These are phyloP conservation scores for Trichacis sp. DNA, from an alignment of 2,888 invertebrate species.

Conservation along the genomic window DNA sequence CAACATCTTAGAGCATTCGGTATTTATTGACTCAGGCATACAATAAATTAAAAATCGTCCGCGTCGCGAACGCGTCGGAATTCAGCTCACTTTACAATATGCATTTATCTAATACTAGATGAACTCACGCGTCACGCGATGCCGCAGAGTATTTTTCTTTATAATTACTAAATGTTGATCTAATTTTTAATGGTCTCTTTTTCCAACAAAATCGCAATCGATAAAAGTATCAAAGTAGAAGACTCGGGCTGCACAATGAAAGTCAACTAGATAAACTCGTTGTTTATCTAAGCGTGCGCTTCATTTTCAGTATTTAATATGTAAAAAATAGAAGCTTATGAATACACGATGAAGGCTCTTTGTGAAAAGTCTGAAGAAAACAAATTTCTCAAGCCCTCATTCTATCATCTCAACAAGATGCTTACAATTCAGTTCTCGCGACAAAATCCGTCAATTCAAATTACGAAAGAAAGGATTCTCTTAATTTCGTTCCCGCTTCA, in stretches of 20 bases:
- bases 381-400: not conserved
- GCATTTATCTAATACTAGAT: not conserved
- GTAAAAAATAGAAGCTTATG: conserved; percentile 26
- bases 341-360: conserved; percentile 1
- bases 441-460: not conserved
- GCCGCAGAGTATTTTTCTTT: not conserved
- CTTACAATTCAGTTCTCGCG: not conserved
- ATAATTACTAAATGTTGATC: not conserved
- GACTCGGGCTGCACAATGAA: not conserved
- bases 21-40: conserved; percentile 25
- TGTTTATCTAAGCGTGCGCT: conserved; percentile 1
- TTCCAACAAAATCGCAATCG: not conserved
- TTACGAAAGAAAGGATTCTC: not conserved
- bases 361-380: conserved; percentile 4
- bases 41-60: conserved; percentile 37
- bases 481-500: no score
- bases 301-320: not conserved
- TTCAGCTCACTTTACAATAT: not conserved
- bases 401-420: not conserved
- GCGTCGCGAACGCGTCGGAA: not conserved
- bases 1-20: conserved; percentile 19
- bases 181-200: not conserved
- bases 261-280: not conserved
- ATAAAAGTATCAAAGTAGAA: not conserved
- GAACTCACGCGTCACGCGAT: not conserved